phyloP scores from a whole-genome alignment of 1,140 invertebrate species.

The Varroa destructor region DNA sequence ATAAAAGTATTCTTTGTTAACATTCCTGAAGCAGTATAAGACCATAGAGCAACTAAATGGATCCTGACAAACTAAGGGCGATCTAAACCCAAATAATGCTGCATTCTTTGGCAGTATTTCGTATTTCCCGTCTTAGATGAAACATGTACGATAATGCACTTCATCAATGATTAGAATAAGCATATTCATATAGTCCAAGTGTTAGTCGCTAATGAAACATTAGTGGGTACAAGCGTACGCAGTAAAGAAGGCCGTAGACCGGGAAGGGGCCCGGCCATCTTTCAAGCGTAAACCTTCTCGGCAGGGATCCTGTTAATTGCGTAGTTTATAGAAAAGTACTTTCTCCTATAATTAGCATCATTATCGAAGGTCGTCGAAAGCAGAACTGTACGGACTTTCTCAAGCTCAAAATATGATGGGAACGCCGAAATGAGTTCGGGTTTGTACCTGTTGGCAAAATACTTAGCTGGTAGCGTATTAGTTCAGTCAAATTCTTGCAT shows the following conservation, averaged over 20 bases:
- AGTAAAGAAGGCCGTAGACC: slow-evolving; percentile 61
- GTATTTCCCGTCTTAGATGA: slow-evolving; percentile 84
- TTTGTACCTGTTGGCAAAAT: slow-evolving; percentile 63
- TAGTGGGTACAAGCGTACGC: slow-evolving; percentile 80
- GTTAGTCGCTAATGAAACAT: slow-evolving; percentile 55
- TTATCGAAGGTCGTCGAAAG: slow-evolving; percentile 57
- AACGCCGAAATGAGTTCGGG: slow-evolving; percentile 66
- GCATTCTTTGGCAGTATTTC: slow-evolving; percentile 65
- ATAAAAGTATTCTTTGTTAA: slow-evolving; percentile 80
- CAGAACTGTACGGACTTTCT: slow-evolving; percentile 61
- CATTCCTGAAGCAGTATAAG: slow-evolving; percentile 62
- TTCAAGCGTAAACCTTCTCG: slow-evolving; percentile 57
- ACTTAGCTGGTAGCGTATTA: slow-evolving; percentile 63
- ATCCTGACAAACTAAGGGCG: slow-evolving; percentile 66
- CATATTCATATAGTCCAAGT: no score
- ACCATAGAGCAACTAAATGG: slow-evolving; percentile 71
- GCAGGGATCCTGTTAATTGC: slow-evolving; percentile 54
- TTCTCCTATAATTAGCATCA: slow-evolving; percentile 50
- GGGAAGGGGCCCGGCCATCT: slow-evolving; percentile 47
- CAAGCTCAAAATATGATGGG: slow-evolving; percentile 56
- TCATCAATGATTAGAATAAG: no score
- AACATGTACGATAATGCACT: slow-evolving; percentile 57
- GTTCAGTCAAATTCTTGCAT: slow-evolving; percentile 63
- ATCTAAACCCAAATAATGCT: slow-evolving; percentile 59
- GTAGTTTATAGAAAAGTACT: slow-evolving; percentile 83